These are phyloP conservation scores for Balaenoptera acutorostrata DNA, from an alignment of 2,113 vertebrate species.

Conservation along the genomic window DNA sequence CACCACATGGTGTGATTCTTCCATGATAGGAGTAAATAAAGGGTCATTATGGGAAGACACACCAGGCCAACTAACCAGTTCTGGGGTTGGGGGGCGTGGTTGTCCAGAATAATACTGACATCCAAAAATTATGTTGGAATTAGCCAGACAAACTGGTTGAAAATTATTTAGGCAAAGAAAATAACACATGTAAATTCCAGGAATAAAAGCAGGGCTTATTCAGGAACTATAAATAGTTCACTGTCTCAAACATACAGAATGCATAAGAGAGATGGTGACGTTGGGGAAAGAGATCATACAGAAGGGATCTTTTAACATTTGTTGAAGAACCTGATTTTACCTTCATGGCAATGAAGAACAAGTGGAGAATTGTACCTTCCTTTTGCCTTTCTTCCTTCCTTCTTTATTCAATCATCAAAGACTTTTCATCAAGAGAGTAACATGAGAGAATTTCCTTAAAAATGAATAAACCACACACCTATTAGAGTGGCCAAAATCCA, in stretches of 20 bases:
- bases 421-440: no score
- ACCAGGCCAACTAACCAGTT: background rate
- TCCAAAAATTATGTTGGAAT: background rate
- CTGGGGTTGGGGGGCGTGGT: accelerated
- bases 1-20: background rate
- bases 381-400: no score
- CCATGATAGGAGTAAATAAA: background rate
- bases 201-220: background rate
- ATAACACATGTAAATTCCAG: background rate
- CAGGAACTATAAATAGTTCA: background rate
- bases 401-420: no score
- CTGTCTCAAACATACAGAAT: background rate
- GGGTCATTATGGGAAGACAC: background rate
- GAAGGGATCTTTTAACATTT: no score
- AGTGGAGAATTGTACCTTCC: no score
- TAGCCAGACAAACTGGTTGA: background rate
- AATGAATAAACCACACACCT: no score
- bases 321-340: no score
- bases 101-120: background rate
- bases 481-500: no score
- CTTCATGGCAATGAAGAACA: no score
- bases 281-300: background rate
- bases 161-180: background rate
- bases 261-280: background rate
- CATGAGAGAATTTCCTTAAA: no score